phyloP scores from a whole-genome alignment of 2,797 vertebrate species.

The Ceyx erithaca region DNA sequence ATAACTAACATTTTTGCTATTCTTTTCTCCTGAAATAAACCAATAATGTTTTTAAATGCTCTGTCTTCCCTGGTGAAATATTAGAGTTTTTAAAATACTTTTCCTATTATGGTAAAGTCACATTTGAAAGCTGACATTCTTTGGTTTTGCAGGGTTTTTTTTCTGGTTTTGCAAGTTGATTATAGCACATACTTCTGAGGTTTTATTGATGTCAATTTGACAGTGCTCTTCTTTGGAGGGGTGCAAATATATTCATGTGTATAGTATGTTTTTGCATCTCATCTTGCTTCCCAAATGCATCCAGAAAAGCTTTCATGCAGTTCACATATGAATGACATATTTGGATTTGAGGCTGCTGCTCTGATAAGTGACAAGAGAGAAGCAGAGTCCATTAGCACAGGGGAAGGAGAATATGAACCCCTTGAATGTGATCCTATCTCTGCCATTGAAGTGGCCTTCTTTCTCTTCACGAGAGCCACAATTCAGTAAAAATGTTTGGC shows the following conservation, averaged over 20 bases:
- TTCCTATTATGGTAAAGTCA: constrained; percentile 14
- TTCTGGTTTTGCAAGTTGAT: neutral
- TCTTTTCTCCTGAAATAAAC: constrained; percentile 35
- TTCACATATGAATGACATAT: neutral
- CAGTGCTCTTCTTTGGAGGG: neutral
- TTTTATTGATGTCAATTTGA: neutral
- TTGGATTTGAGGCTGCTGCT: neutral
- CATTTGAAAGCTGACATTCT: neutral
- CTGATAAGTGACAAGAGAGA: neutral
- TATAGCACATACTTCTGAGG: neutral
- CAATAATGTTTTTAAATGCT: constrained; percentile 27
- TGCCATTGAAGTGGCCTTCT: neutral
- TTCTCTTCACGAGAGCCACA: neutral
- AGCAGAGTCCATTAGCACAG: neutral
- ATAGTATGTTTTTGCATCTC: neutral
- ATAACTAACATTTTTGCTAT: constrained; percentile 22
- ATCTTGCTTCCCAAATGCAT: neutral
- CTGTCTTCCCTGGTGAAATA: neutral
- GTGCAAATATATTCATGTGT: neutral
- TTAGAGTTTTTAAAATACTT: constrained; percentile 7
- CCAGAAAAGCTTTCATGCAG: neutral
- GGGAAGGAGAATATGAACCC: neutral
- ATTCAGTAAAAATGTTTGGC: neutral
- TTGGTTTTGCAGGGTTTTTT: neutral
- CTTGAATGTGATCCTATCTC: neutral